A percentile compares a stretch with the other conserved stretches of the same genome.
Conservation (phyloP, 2,888 invertebrate genomes). For the Celastrina argiolus region DNA sequence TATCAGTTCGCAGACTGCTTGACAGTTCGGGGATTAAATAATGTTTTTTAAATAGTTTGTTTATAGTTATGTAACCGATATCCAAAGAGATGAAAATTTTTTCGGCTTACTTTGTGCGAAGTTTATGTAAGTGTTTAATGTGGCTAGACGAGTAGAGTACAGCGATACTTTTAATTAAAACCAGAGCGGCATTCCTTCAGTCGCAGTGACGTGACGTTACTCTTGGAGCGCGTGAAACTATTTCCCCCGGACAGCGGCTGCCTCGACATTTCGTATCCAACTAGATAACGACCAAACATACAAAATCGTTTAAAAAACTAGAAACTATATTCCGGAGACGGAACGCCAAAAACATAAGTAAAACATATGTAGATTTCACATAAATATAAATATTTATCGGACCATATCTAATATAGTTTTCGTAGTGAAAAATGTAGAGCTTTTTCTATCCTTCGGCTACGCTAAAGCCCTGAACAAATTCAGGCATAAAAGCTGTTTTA, state of each 20-base stretch:
- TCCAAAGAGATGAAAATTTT: too few species aligned
- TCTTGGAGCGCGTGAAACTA: constrained; percentile 11
- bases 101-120: neutral
- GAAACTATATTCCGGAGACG: neutral
- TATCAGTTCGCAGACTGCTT: too few species aligned
- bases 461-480: constrained; percentile 56
- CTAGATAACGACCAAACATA: neutral
- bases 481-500: constrained; percentile 65
- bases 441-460: constrained; percentile 57
- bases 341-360: neutral
- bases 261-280: too few species aligned
- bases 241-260: neutral
- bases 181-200: neutral
- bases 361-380: neutral
- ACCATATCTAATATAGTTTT: constrained; percentile 24
- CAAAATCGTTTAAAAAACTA: neutral
- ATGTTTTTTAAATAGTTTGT: too few species aligned
- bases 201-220: neutral
- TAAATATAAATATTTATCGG: constrained; percentile 1
- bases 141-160: neutral
- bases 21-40: too few species aligned
- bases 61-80: too few species aligned
- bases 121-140: neutral
- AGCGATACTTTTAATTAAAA: constrained; percentile 15
- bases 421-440: constrained; percentile 54